phyloP scores from a whole-genome alignment of 1,140 invertebrate genomes.

The Drosophila tani region DNA sequence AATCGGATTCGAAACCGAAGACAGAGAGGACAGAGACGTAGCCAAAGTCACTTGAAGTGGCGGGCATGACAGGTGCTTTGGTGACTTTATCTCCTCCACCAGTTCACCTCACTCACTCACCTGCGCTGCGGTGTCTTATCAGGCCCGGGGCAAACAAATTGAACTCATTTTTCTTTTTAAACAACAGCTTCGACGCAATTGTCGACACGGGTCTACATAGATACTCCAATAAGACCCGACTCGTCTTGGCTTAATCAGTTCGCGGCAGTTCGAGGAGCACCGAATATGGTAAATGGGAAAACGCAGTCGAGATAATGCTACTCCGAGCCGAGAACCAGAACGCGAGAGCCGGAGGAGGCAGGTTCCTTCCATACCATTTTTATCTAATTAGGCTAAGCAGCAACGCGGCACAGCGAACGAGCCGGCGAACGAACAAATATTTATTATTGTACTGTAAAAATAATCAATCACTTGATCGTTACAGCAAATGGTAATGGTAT shows the following conservation, averaged over 20 bases:
- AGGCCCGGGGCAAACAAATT: conserved; percentile 69
- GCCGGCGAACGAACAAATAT: conserved; percentile 61
- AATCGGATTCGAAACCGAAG: neutral
- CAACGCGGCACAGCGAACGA: conserved; percentile 25
- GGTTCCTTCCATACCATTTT: conserved; percentile 65
- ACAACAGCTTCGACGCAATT: conserved; percentile 78
- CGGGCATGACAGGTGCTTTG: conserved; percentile 47
- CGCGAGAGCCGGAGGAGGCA: neutral
- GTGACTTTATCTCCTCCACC: conserved; percentile 43
- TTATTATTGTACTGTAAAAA: conserved; percentile 81
- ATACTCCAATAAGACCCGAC: conserved; percentile 71
- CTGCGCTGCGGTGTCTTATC: conserved; percentile 31
- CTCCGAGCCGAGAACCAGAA: conserved; percentile 8
- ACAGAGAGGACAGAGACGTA: neutral
- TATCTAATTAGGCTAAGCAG: conserved; percentile 83
- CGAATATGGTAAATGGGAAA: conserved; percentile 81
- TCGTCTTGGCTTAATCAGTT: conserved; percentile 75
- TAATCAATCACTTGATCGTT: conserved; percentile 83
- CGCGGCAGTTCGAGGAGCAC: conserved; percentile 40
- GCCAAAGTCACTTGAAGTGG: conserved; percentile 28
- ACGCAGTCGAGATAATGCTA: conserved; percentile 58
- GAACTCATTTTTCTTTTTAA: conserved; percentile 78
- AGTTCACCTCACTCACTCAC: conserved; percentile 16
- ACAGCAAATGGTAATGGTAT: conserved; percentile 77
- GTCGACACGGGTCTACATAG: conserved; percentile 50